Evolutionary conservation across 2,888 invertebrate species (phyloP), one percentile per base, ranked within the genome.

Genomic region (Sinodicranocentrus sp.): DNA sequence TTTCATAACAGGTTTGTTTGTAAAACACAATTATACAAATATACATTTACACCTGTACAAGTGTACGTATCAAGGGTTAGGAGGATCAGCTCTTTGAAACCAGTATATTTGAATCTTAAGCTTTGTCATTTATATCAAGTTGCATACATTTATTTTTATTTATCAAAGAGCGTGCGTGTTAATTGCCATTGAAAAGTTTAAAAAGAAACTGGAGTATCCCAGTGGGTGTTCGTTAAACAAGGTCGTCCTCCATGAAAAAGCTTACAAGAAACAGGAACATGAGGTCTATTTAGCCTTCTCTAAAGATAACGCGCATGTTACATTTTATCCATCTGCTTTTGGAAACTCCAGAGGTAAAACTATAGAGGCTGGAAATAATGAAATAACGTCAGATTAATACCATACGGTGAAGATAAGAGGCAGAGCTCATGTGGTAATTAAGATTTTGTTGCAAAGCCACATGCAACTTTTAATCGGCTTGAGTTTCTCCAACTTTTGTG

Each of bases 1-100:
- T 97, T 97, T 93, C 97, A 97, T 93, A 97, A 97, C 95, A 97
- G 97, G 96, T 95, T 85, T 80, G 86, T 86, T 73, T 3, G 17
- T 33, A 19, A 2, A 48, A 48, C 15, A 48, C 48, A 15, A 5
- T 48, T 10, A 33, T 33, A 33, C 5, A 33, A 33, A 33, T n/a
- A n/a, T n/a, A n/a, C n/a, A n/a, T n/a, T n/a, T n/a, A n/a, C n/a
- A n/a, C n/a, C n/a, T n/a, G n/a, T n/a, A n/a, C n/a, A n/a, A n/a
- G n/a, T n/a, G n/a, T n/a, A n/a, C n/a, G n/a, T n/a, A n/a, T n/a
- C n/a, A n/a, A n/a, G n/a, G n/a, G n/a, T n/a, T n/a, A n/a, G n/a
- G n/a, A n/a, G n/a, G n/a, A n/a, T n/a, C n/a, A n/a, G n/a, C n/a
- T n/a, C n/a, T n/a, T n/a, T n/a, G n/a, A n/a, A n/a, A n/a, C n/a